phyloP scores from a whole-genome alignment of 2,113 vertebrate species.

The Dolichallabes microphthalmus region DNA sequence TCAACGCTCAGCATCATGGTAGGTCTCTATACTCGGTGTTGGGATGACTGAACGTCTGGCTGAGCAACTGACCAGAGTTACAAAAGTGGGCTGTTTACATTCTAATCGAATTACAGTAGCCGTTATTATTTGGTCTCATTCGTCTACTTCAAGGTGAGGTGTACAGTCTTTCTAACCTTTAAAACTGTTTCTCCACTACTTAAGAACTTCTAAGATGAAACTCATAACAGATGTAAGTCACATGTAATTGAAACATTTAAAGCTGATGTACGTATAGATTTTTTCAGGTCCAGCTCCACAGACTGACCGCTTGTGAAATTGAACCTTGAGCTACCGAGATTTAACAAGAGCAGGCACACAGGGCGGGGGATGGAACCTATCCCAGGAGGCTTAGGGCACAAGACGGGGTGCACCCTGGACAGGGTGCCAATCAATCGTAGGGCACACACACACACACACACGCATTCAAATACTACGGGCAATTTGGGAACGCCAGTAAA shows the following conservation, averaged over 20 bases:
- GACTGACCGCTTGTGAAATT: neutral
- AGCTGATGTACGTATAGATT: neutral
- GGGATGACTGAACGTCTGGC: slow-evolving; percentile 62
- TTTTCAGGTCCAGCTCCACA: neutral
- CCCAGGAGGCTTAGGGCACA: too few relatives aligned
- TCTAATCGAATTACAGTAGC: neutral
- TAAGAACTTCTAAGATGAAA: neutral
- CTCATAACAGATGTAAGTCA: neutral
- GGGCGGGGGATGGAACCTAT: too few relatives aligned
- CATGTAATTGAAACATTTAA: neutral
- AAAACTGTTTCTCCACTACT: neutral
- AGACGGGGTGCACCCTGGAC: too few relatives aligned
- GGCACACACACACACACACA: too few relatives aligned
- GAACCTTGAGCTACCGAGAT: neutral
- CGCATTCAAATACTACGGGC: too few relatives aligned
- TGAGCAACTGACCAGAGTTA: slow-evolving; percentile 1
- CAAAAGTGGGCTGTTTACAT: slow-evolving; percentile 10
- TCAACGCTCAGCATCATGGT: slow-evolving; percentile 80
- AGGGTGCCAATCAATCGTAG: too few relatives aligned
- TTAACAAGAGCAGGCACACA: too few relatives aligned
- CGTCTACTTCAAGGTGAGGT: neutral
- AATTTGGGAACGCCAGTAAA: too few relatives aligned
- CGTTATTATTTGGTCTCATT: neutral
- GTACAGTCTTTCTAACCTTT: neutral
- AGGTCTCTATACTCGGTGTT: slow-evolving; percentile 81